Percentiles rank a stretch among this genome's conserved stretches.
phyloP scores from a whole-genome alignment of 1,140 invertebrate species.

The Drosophila lacteicornis region DNA sequence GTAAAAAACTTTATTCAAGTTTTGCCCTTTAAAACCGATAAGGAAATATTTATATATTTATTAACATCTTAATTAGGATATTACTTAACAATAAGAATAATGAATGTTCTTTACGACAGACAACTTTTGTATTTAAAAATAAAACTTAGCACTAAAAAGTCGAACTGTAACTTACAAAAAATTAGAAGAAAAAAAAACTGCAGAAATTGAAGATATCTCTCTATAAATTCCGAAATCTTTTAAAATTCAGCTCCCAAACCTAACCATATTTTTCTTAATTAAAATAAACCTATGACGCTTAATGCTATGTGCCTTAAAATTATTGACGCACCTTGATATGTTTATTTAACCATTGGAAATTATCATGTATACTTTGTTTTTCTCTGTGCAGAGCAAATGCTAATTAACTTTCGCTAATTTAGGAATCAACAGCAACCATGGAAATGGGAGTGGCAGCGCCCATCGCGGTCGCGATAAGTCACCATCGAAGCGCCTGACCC shows the following conservation, averaged over 20 bases:
- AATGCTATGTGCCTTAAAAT: background rate
- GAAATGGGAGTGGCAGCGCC: constrained; percentile 28
- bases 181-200: too few relatives aligned
- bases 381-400: constrained; percentile 11
- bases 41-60: background rate
- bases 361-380: background rate
- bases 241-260: background rate
- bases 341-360: background rate
- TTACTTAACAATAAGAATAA: background rate
- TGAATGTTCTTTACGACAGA: background rate
- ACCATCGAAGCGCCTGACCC: constrained; percentile 52
- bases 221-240: too few relatives aligned
- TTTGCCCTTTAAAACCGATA: background rate
- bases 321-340: background rate
- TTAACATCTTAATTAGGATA: too few relatives aligned
- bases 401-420: constrained; percentile 32
- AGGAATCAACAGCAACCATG: constrained; percentile 67
- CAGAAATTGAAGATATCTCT: too few relatives aligned
- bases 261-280: background rate
- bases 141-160: too few relatives aligned
- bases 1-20: too few relatives aligned
- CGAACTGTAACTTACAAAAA: too few relatives aligned
- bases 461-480: constrained; percentile 17
- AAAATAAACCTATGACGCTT: background rate
- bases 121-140: too few relatives aligned